Evolutionary conservation across 2,888 invertebrate species (phyloP).

Genomic region (Ischnus inquisitorius): DNA sequence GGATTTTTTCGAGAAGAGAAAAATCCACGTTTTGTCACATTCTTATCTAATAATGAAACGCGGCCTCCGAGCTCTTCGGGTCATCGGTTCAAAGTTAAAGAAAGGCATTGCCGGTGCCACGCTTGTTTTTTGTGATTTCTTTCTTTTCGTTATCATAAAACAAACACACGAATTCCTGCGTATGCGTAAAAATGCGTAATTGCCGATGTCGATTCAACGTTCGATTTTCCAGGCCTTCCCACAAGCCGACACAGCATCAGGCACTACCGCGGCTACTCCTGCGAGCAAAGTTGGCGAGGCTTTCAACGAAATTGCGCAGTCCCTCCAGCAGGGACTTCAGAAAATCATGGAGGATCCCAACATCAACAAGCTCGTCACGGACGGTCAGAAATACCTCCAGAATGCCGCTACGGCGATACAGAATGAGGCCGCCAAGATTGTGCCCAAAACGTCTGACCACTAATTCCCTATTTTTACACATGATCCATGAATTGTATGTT

Average conservation of each 20-base stretch:
- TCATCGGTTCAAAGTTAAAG: conserved; percentile 58
- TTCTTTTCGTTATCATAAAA: not conserved
- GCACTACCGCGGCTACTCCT: not conserved
- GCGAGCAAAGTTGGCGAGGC: conserved; percentile 59
- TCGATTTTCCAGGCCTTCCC: conserved; percentile 32
- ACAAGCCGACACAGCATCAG: conserved; percentile 42
- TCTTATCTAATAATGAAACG: conserved; percentile 34
- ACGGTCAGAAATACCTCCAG: conserved; percentile 71
- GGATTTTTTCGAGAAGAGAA: not conserved
- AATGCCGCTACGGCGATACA: conserved; percentile 73
- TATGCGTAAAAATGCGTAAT: not conserved
- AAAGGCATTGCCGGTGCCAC: not conserved
- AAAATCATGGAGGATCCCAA: conserved; percentile 71
- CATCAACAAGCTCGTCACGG: conserved; percentile 70
- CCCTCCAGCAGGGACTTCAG: conserved; percentile 68
- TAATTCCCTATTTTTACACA: not conserved
- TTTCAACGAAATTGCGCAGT: conserved; percentile 62
- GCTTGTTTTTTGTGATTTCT: not conserved
- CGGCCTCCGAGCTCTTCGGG: conserved; percentile 12
- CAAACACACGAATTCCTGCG: not conserved
- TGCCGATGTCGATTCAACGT: not conserved
- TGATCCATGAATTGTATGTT: not conserved
- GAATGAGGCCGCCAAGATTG: conserved; percentile 72
- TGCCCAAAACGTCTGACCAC: conserved; percentile 73
- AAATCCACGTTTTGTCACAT: not conserved